These are phyloP conservation scores for Chelidonichthys spinosus DNA, from an alignment of 2,797 vertebrate species.

Conservation along the genomic window DNA sequence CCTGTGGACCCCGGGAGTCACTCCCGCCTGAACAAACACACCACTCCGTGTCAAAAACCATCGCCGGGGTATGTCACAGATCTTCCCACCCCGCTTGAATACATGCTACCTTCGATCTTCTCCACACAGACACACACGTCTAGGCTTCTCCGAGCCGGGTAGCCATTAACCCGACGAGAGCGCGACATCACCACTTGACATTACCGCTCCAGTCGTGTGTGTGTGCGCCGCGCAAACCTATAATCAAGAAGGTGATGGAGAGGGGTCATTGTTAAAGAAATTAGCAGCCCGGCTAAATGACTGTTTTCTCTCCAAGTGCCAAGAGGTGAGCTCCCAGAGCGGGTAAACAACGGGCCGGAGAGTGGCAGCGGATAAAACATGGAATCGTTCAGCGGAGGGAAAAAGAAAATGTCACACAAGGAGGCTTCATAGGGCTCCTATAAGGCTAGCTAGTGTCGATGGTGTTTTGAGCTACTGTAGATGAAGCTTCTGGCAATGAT, in stretches of 20 bases:
- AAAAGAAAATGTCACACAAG: no score
- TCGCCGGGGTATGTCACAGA: conserved; percentile 54
- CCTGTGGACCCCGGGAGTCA: conserved; percentile 52
- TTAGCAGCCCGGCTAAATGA: conserved; percentile 61
- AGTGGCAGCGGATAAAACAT: conserved; percentile 29
- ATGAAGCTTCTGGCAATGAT: not conserved
- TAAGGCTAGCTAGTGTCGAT: no score
- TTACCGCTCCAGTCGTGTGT: no score
- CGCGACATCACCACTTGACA: conserved; percentile 35
- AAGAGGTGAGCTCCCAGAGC: conserved; percentile 25
- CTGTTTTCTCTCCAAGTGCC: conserved; percentile 60
- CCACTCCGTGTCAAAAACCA: conserved; percentile 48
- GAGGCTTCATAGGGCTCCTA: not conserved
- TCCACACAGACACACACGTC: conserved; percentile 15
- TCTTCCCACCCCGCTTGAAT: conserved; percentile 8
- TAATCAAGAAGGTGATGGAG: conserved; percentile 62
- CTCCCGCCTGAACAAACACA: conserved; percentile 51
- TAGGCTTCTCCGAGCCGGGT: conserved; percentile 49
- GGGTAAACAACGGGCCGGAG: not conserved
- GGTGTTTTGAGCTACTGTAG: no score
- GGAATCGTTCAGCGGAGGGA: not conserved
- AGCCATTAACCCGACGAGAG: conserved; percentile 62
- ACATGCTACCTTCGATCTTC: not conserved
- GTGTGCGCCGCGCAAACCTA: conserved; percentile 18
- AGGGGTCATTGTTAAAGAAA: conserved; percentile 54